Evolutionary conservation across 2,888 invertebrate species (phyloP).

Genomic region (Oscheius sp.): DNA sequence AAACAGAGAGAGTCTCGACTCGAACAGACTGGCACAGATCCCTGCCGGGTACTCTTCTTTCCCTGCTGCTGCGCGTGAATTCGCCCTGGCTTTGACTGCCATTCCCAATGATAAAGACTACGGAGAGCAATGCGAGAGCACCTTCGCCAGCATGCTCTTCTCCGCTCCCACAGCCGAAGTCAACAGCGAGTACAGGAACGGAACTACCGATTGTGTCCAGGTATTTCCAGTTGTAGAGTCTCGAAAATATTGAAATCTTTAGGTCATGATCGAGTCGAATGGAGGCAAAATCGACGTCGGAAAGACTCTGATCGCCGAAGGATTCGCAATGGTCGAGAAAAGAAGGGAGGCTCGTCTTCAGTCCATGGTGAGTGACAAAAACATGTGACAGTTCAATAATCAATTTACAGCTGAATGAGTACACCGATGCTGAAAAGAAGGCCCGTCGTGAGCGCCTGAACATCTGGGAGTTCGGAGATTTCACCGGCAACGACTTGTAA

Average conservation of each 20-base stretch:
- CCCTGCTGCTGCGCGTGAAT: conserved; percentile 83
- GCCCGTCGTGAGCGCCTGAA: conserved; percentile 80
- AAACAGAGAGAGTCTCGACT: conserved; percentile 85
- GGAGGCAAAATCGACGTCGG: conserved; percentile 80
- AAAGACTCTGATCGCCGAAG: conserved; percentile 86
- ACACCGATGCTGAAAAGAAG: conserved; percentile 75
- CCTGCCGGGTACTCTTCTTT: conserved; percentile 84
- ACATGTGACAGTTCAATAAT: not conserved
- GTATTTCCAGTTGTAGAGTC: conserved; percentile 25
- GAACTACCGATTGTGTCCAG: conserved; percentile 57
- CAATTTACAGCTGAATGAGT: conserved; percentile 73
- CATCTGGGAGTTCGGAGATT: conserved; percentile 99
- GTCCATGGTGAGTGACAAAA: conserved; percentile 78
- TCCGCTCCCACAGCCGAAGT: conserved; percentile 52
- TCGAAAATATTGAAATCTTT: conserved; percentile 9
- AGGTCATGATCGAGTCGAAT: conserved; percentile 53
- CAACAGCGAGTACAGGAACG: conserved; percentile 69
- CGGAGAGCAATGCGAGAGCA: conserved; percentile 28
- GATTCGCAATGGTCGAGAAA: conserved; percentile 85
- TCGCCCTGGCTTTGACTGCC: conserved; percentile 84
- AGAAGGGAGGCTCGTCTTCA: conserved; percentile 85
- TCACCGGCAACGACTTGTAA: conserved; percentile 82
- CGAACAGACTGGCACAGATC: conserved; percentile 84
- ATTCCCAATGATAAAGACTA: conserved; percentile 82
- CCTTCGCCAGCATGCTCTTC: conserved; percentile 39